Evolutionary conservation across 2,888 invertebrate species (phyloP).

Genomic region (Pachydiplax longipennis): DNA sequence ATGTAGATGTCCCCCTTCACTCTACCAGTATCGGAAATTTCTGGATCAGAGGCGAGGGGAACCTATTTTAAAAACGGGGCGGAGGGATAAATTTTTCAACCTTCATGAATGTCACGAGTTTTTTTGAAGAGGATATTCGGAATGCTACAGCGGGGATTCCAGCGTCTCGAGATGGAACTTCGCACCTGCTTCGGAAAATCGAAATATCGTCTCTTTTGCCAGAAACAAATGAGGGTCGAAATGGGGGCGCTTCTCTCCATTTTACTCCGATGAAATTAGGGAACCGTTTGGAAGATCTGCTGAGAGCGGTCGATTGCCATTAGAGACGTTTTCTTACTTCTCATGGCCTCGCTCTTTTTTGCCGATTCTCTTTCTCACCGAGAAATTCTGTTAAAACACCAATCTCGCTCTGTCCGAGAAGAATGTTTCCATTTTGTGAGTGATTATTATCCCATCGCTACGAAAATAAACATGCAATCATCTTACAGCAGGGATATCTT

Average conservation of each 20-base stretch:
- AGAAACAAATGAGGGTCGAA: not conserved
- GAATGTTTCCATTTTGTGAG: too few species aligned
- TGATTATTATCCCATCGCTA: too few species aligned
- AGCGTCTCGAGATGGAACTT: not conserved
- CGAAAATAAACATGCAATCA: too few species aligned
- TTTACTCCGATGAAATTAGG: not conserved
- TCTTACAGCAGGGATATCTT: too few species aligned
- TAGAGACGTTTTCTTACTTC: too few species aligned
- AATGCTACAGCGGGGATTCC: not conserved
- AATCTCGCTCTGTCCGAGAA: too few species aligned
- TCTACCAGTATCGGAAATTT: not conserved
- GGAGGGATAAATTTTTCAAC: not conserved
- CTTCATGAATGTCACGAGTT: not conserved
- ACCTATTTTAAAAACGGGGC: not conserved
- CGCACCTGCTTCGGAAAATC: not conserved
- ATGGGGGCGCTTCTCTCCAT: not conserved
- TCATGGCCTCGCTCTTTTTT: too few species aligned
- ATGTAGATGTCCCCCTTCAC: not conserved
- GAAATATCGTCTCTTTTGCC: not conserved
- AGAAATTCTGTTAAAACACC: too few species aligned
- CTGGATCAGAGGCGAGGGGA: not conserved
- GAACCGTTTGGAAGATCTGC: not conserved
- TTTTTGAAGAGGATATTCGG: not conserved
- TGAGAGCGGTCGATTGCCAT: not conserved
- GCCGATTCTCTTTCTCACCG: too few species aligned